These are phyloP conservation scores for Malurus splendens DNA, from an alignment of 2,797 vertebrate genomes.

Conservation along the genomic window DNA sequence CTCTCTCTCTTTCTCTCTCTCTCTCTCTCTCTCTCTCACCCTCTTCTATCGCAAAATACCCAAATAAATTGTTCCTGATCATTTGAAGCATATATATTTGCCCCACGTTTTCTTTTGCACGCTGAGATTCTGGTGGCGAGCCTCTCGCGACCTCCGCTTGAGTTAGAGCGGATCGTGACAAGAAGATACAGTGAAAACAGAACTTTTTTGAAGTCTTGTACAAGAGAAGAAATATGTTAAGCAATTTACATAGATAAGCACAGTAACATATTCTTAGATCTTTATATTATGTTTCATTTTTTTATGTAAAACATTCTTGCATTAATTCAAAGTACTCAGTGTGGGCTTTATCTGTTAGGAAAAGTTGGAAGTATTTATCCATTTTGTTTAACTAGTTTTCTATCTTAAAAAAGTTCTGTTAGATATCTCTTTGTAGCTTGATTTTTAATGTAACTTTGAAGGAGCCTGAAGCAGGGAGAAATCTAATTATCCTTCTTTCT, in stretches of 20 bases:
- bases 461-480: constrained; percentile 6
- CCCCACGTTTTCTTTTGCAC: no score
- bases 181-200: background rate
- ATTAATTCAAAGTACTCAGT: constrained; percentile 31
- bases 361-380: constrained; percentile 40
- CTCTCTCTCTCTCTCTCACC: no score
- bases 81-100: no score
- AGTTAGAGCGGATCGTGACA: no score
- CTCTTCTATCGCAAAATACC: no score
- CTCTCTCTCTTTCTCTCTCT: no score
- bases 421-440: constrained; percentile 1
- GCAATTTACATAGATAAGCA: constrained; percentile 43
- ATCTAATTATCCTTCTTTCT: constrained; percentile 17
- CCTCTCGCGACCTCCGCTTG: no score
- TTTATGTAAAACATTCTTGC: constrained; percentile 23
- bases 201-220: background rate
- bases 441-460: constrained; percentile 37
- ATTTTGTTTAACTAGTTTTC: constrained; percentile 33
- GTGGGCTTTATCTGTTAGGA: constrained; percentile 21
- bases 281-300: constrained; percentile 25
- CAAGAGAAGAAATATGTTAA: background rate
- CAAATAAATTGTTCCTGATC: no score
- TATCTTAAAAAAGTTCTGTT: constrained; percentile 11
- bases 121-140: no score
- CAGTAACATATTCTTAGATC: constrained; percentile 19